Evolutionary conservation across 2,113 vertebrate genomes (phyloP).

Genomic region (Malurus melanocephalus): DNA sequence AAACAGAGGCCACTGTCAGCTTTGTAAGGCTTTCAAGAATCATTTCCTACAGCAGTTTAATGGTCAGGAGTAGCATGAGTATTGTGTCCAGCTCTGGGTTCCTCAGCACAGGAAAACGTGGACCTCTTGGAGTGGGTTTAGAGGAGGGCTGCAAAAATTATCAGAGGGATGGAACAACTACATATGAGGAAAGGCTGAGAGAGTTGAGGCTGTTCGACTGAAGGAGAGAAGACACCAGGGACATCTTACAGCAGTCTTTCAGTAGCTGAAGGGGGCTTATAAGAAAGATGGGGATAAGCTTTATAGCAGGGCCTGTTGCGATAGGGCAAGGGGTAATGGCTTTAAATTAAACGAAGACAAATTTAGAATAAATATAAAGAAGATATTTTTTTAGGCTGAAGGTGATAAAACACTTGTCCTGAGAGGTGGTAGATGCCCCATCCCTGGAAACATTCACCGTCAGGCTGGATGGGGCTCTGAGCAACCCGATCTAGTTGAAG

Average conservation of each 20-base stretch:
- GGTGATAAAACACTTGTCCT: neutral
- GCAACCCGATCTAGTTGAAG: neutral
- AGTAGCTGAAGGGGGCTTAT: neutral
- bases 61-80: neutral
- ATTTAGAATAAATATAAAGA: neutral
- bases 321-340: neutral
- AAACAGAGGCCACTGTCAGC: neutral
- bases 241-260: neutral
- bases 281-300: neutral
- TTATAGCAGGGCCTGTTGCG: neutral
- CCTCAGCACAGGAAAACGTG: neutral
- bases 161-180: neutral
- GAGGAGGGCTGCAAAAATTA: neutral
- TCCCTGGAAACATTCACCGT: neutral
- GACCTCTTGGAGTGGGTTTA: neutral
- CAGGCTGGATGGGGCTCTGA: neutral
- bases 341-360: neutral
- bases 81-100: neutral
- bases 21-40: neutral
- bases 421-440: neutral
- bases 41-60: neutral
- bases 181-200: neutral
- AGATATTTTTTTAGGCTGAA: neutral
- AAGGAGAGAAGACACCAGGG: neutral
- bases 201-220: neutral